A percentile compares a stretch with the other conserved stretches of the same genome.
Evolutionary conservation across 2,113 vertebrate species (phyloP).

Genomic region (Silurus asotus): DNA sequence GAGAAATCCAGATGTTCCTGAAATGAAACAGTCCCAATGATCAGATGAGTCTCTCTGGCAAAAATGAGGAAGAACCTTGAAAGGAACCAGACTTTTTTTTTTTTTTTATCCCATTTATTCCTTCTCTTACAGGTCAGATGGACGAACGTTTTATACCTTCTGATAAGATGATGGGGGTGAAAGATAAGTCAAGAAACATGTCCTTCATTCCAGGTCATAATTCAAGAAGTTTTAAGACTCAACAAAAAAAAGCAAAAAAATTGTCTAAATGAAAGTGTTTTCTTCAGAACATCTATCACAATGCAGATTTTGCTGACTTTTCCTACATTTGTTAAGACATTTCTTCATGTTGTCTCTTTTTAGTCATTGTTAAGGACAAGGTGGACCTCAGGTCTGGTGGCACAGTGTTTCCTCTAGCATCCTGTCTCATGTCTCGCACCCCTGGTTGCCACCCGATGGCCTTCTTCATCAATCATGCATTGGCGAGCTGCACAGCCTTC

Average conservation of each 20-base stretch:
- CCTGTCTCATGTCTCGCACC: background rate
- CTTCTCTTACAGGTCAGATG: background rate
- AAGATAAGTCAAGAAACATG: background rate
- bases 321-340: background rate
- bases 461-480: constrained; percentile 38
- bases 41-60: background rate
- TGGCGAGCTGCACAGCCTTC: background rate
- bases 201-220: background rate
- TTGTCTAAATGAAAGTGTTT: background rate
- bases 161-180: background rate
- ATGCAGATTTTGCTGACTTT: background rate
- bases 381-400: background rate
- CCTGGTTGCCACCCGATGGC: constrained; percentile 33
- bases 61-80: background rate
- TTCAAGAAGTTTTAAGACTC: background rate
- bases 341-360: background rate
- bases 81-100: background rate
- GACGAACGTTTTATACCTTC: background rate
- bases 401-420: background rate
- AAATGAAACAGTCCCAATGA: background rate
- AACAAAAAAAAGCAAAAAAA: background rate
- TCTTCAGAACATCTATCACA: background rate
- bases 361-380: background rate
- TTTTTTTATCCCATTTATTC: too few relatives aligned
- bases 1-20: background rate